A percentile compares a stretch with the other conserved stretches of the same genome.
Evolutionary conservation across 2,797 vertebrate species (phyloP).

Genomic region (Lophius americanus): DNA sequence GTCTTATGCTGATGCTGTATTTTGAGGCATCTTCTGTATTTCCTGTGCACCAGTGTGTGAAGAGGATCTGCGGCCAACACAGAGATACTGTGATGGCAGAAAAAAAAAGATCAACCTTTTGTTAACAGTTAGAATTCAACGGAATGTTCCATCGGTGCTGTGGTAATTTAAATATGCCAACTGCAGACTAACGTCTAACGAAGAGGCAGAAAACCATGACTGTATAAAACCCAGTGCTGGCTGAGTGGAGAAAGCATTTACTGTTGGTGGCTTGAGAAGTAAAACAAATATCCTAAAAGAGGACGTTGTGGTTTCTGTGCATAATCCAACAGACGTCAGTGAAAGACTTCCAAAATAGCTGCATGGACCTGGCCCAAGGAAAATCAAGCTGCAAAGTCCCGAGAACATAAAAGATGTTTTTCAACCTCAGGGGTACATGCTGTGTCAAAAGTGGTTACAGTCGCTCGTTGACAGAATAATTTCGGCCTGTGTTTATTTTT

Average conservation of each 20-base stretch:
- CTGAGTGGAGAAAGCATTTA: constrained; percentile 73
- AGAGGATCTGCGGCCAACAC: constrained; percentile 38
- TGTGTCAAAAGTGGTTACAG: constrained; percentile 49
- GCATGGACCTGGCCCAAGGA: constrained; percentile 66
- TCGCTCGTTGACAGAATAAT: constrained; percentile 37
- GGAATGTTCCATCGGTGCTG: constrained; percentile 72
- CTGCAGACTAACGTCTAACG: constrained; percentile 55
- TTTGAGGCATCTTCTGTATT: constrained; percentile 8
- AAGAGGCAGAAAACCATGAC: constrained; percentile 71
- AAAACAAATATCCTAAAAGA: constrained; percentile 77
- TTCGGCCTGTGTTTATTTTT: constrained; percentile 44
- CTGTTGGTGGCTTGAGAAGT: constrained; percentile 74
- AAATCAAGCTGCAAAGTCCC: constrained; percentile 62
- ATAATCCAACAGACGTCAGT: constrained; percentile 71
- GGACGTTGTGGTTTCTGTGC: constrained; percentile 72
- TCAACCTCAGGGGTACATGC: constrained; percentile 39
- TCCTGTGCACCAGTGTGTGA: constrained; percentile 10
- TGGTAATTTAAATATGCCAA: constrained; percentile 61
- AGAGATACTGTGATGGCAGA: constrained; percentile 37
- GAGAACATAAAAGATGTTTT: constrained; percentile 57
- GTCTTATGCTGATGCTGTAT: constrained; percentile 4
- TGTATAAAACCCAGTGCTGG: constrained; percentile 68
- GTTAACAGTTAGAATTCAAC: constrained; percentile 64
- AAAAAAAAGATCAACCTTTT: constrained; percentile 63
- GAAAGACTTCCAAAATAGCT: constrained; percentile 68